Base-by-base conservation (phyloP, 64 coral and sea anemone genomes). In the Dendronephthya gigantea region DNA sequence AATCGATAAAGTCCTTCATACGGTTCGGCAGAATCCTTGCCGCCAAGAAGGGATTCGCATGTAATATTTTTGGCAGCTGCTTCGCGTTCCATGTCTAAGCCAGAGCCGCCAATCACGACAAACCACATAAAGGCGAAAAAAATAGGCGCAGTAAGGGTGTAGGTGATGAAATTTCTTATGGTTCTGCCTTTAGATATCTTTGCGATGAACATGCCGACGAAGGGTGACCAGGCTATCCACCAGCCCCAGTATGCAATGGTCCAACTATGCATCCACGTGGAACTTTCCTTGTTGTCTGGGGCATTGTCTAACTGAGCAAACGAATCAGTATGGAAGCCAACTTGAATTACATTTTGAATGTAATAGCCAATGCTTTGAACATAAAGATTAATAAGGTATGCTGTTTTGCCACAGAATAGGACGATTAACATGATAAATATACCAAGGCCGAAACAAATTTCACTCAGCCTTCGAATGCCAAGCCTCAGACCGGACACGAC, bases 211-310 rank as follows among this genome's bases (percentile, higher is more conserved):
- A 79, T 79, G 16, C 72, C 72, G 30, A 79, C 72, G 17, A 79
- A 79, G 0, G 72, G 72, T 19, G 72, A 79, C 72, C 72, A 79
- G 36, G 72, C 7, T 34, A 79, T 79, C 72, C 72, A 79, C 72
- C 72, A 79, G 34, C 72, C 72, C 72, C 72, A 79, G 32, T 79
- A 79, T 37, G 72, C 31, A 12, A 79, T 39, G 72, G 72, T 79
- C 72, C 72, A 79, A 36, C 8, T 33, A 17, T 79, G 72, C 72
- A 79, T 79, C 72, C 72, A 79, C 17, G 34, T 29, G 15, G 72
- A 19, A 79, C 13, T 0, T 17, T 79, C 72, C 36, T 79, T 79
- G 15, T 35, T 35, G 36, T 79, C 72, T 36, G 72, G 72, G 32
- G 72, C 72, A 33, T 79, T 79, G 15, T 19, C 72, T 79, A 29